A percentile compares a stretch with the other conserved stretches of the same genome.
These are phyloP conservation scores for Acanthaster planci DNA, from an alignment of 35 echinoderm and acorn worm genomes.

Conservation along the genomic window DNA sequence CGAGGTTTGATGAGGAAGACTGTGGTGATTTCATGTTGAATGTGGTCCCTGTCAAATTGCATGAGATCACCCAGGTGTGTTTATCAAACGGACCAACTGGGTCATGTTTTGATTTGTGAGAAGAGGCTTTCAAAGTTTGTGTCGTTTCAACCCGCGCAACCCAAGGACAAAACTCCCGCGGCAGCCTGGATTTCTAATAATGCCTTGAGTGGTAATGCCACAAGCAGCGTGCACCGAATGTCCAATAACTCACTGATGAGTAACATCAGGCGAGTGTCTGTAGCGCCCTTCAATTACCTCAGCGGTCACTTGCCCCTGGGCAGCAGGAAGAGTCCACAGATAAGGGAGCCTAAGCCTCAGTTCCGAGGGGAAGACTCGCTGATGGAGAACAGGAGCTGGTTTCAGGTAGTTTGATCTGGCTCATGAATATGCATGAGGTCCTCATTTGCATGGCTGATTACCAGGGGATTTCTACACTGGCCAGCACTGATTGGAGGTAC, in stretches of 20 bases:
- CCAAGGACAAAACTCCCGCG: neutral
- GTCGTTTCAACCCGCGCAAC: no score
- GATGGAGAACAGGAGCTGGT: neutral
- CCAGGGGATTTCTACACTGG: no score
- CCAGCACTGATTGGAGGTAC: no score
- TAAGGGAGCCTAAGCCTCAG: neutral
- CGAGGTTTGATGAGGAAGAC: no score
- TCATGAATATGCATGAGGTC: neutral
- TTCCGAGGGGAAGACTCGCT: constrained; percentile 5
- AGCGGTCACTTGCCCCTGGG: neutral
- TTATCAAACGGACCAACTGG: no score
- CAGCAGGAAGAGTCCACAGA: neutral
- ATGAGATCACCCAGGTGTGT: no score
- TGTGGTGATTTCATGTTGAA: no score
- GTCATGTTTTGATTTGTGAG: no score
- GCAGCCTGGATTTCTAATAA: neutral
- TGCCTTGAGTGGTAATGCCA: neutral
- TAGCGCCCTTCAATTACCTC: constrained; percentile 3
- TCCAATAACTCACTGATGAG: neutral
- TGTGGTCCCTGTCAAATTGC: no score
- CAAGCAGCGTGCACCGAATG: neutral
- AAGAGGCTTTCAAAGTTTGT: no score
- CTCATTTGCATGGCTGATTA: neutral
- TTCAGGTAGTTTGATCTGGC: neutral
- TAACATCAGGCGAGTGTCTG: neutral